Conservation (phyloP, 2,888 invertebrate genomes). For the Myopa tessellatipennis region DNA sequence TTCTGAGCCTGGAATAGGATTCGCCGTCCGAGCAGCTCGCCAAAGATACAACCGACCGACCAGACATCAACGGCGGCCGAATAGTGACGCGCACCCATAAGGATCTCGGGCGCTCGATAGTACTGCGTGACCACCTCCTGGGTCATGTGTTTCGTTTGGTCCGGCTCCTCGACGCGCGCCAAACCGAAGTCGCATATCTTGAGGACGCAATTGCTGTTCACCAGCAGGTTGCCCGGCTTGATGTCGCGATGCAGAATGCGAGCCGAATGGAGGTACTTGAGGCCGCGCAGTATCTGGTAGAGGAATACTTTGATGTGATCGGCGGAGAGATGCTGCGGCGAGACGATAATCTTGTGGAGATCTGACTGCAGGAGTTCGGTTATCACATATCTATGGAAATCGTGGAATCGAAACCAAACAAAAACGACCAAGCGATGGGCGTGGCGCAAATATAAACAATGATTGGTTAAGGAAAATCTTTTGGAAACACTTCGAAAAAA, state of each 20-base stretch:
- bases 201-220: slow-evolving; percentile 98
- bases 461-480: background rate
- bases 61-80: slow-evolving; percentile 97
- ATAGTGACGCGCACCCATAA: slow-evolving; percentile 99
- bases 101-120: slow-evolving; percentile 97
- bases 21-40: slow-evolving; percentile 92
- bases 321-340: slow-evolving; percentile 97
- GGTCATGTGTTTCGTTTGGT: slow-evolving; percentile 94
- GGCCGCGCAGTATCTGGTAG: slow-evolving; percentile 99
- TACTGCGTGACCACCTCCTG: slow-evolving; percentile 99
- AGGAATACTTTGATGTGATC: slow-evolving; percentile 99
- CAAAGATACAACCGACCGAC: slow-evolving; percentile 99
- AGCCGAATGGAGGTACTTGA: slow-evolving; percentile 98
- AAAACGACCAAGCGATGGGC: background rate
- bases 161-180: slow-evolving; percentile 96
- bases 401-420: background rate
- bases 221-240: slow-evolving; percentile 98
- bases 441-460: background rate
- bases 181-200: slow-evolving; percentile 99
- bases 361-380: slow-evolving; percentile 99
- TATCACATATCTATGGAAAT: slow-evolving; percentile 89
- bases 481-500: too few relatives aligned
- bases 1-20: slow-evolving; percentile 99
- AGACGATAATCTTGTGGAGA: slow-evolving; percentile 99
- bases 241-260: slow-evolving; percentile 98